Evolutionary conservation across 2,797 vertebrate species (phyloP).

Genomic region (Enteromius treurensis): DNA sequence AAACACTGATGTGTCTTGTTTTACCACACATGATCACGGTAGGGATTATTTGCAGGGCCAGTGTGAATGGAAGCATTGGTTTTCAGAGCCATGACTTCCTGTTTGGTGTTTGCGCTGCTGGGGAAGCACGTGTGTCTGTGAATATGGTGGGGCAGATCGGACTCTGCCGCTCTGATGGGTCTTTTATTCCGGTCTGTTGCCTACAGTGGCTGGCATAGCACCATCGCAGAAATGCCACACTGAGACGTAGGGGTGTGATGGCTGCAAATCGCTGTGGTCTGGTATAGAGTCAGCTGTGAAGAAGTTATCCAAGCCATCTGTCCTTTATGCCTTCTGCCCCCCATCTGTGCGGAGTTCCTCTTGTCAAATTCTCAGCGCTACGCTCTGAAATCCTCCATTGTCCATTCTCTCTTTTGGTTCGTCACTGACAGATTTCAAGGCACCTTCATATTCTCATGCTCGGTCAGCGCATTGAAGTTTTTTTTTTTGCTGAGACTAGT

Average conservation of each 20-base stretch:
- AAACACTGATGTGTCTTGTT: background rate
- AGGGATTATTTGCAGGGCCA: background rate
- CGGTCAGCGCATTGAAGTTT: background rate
- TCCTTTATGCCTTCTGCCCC: slow-evolving; percentile 42
- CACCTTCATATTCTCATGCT: slow-evolving; percentile 4
- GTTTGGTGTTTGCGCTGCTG: slow-evolving; percentile 14
- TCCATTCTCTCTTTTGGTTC: background rate
- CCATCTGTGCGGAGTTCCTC: slow-evolving; percentile 35
- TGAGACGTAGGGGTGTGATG: slow-evolving; percentile 36
- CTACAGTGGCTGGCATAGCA: slow-evolving; percentile 40
- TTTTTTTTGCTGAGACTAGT: background rate
- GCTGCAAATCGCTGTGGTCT: slow-evolving; percentile 34
- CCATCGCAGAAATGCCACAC: slow-evolving; percentile 26
- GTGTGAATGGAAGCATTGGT: background rate
- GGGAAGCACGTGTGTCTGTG: background rate
- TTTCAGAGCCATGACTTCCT: slow-evolving; percentile 6
- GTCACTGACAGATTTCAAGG: background rate
- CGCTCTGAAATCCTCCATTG: background rate
- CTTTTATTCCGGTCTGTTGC: slow-evolving; percentile 54
- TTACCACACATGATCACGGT: background rate
- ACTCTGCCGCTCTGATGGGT: slow-evolving; percentile 46
- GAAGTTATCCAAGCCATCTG: slow-evolving; percentile 55
- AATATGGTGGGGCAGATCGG: slow-evolving; percentile 45
- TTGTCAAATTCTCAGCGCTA: background rate
- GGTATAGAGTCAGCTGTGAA: slow-evolving; percentile 47